Conservation (phyloP, 1,140 invertebrate genomes). For the Drosophila bocqueti region DNA sequence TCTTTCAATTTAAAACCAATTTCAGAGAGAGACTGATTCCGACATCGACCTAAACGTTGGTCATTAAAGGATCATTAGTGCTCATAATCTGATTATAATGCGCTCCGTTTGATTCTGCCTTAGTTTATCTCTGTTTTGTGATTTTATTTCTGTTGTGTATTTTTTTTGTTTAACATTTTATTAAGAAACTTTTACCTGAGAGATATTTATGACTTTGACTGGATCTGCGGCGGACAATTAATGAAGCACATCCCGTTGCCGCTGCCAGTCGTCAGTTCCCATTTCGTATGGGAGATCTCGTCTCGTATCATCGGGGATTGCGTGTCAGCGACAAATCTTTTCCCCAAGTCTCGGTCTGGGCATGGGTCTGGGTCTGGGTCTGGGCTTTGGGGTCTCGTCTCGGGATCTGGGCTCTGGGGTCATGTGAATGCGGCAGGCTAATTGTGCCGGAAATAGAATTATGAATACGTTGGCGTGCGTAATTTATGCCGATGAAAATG, state of each 20-base stretch:
- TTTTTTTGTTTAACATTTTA: conserved; percentile 70
- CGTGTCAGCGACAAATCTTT: conserved; percentile 78
- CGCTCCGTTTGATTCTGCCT: conserved; percentile 76
- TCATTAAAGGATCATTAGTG: conserved; percentile 85
- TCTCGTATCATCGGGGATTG: conserved; percentile 45
- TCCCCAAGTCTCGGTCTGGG: conserved; percentile 13
- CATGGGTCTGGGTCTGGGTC: not conserved
- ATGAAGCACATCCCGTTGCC: conserved; percentile 78
- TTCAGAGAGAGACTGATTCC: conserved; percentile 40
- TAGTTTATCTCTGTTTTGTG: conserved; percentile 44
- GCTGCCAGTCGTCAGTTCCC: not conserved
- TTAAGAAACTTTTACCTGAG: conserved; percentile 78
- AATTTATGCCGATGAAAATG: conserved; percentile 76
- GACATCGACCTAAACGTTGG: conserved; percentile 72
- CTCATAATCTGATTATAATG: conserved; percentile 84
- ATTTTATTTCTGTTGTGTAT: conserved; percentile 14
- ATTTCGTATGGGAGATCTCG: conserved; percentile 32
- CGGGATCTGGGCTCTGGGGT: conserved; percentile 24
- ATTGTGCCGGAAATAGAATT: conserved; percentile 83
- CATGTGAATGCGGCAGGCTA: conserved; percentile 59
- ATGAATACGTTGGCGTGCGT: conserved; percentile 81
- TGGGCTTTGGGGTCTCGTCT: conserved; percentile 1
- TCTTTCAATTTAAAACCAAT: conserved; percentile 80
- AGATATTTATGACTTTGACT: conserved; percentile 49
- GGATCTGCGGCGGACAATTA: conserved; percentile 60